Base-by-base conservation (phyloP, 2,113 vertebrate genomes). In the Lates calcarifer region DNA sequence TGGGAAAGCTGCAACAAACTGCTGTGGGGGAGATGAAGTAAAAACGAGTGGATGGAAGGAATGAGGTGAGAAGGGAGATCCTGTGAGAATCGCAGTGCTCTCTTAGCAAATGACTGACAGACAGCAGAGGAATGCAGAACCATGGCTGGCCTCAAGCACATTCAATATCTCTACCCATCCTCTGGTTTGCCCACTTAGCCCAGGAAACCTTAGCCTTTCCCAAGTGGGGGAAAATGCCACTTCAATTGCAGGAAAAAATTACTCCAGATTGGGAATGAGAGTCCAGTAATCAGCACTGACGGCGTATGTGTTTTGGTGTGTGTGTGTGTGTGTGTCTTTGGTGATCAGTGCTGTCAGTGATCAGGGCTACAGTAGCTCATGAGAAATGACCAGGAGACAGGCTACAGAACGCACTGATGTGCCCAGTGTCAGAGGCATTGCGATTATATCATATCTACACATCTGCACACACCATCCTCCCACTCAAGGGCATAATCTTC, bases 151-250 rank as follows among this genome's bases (percentile, higher is more conserved):
- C 53, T 70, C 11, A 73, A 62, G 75, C 24, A 2, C 64, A 79
- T 68, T 75, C 57, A 86, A 57, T 76, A 80, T 82, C 87, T 84
- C 64, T 81, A 84, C 82, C 83, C 90, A 88, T 91, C 85, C 85
- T 87, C 71, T 66, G 81, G 67, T 81, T 66, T 71, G 66, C 57
- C 88, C 88, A 90, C 85, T 92, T 90, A 91, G 73, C 31, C 53
- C 29, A 55, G 77, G 90, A 92, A 93, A 92, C 86, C 73, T 74
- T 29, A 91, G 84, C 81, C 76, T 73, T 78, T 77, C 84, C 77
- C 55, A 74, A 88, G 82, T 67, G 56, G 47, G 70, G 79, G 64
- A 45, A 89, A 87, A 87, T 77, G 81, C 79, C 79, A 89, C 77
- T 89, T 90, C 82, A 91, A 83, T 86, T 69, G 77, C 69, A 53